These are phyloP conservation scores for Nephrotoma flavescens DNA, from an alignment of 2,888 invertebrate species.

Conservation along the genomic window DNA sequence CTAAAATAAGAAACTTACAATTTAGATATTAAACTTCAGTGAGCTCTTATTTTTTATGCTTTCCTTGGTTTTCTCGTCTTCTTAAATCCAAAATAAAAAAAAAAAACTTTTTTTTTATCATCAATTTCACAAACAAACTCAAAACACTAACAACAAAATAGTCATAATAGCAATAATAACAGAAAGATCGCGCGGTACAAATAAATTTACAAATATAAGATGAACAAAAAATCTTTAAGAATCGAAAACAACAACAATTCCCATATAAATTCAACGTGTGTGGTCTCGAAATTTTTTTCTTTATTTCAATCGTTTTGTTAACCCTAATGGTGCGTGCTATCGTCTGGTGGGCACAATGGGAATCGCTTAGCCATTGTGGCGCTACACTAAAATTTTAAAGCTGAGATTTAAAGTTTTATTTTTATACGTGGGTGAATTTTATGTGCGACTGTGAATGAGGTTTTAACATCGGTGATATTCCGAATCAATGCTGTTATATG, in stretches of 20 bases:
- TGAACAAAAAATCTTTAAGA: not conserved
- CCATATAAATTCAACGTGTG: not conserved
- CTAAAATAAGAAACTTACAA: not conserved
- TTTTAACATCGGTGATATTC: no score
- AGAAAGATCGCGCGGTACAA: not conserved
- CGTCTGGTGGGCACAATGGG: not conserved
- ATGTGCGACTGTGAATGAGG: no score
- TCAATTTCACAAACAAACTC: not conserved
- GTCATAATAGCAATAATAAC: not conserved
- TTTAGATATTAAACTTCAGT: not conserved
- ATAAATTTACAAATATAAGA: not conserved
- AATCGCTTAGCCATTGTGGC: not conserved
- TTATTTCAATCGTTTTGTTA: not conserved
- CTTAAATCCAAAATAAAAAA: not conserved
- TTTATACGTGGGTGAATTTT: no score
- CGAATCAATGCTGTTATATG: no score
- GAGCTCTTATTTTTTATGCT: not conserved
- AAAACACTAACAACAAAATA: not conserved
- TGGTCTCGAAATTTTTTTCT: not conserved
- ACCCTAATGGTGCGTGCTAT: not conserved
- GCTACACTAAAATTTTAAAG: not conserved
- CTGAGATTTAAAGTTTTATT: no score
- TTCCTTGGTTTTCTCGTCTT: not conserved
- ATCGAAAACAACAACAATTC: not conserved
- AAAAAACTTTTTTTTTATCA: not conserved